A percentile compares a stretch with the other conserved stretches of the same genome.
phyloP scores from a whole-genome alignment of 2,888 invertebrate species.

The Hirtodrosophila cameraria region DNA sequence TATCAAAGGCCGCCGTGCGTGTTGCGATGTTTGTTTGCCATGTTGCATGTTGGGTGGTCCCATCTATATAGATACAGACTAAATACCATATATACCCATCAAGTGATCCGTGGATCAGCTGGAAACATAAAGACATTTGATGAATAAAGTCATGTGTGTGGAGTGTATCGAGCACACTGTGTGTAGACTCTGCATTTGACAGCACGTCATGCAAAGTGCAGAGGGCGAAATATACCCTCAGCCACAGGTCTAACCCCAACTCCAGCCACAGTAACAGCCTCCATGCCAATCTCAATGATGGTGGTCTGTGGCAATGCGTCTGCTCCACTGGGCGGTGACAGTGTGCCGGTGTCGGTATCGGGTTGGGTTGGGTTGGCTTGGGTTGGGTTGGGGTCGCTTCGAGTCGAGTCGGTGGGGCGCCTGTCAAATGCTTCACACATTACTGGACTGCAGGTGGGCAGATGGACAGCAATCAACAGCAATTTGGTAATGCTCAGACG shows the following conservation, averaged over 20 bases:
- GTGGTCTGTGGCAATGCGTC: conserved; percentile 33
- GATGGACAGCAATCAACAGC: conserved; percentile 71
- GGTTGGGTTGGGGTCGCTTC: no score
- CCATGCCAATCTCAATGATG: conserved; percentile 41
- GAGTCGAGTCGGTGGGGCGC: no score
- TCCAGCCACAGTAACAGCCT: neutral
- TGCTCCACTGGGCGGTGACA: neutral
- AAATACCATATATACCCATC: no score
- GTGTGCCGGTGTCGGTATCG: conserved; percentile 1
- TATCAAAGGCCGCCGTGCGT: conserved; percentile 70
- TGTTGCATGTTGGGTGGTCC: conserved; percentile 54
- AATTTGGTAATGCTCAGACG: conserved; percentile 68
- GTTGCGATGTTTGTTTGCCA: conserved; percentile 13
- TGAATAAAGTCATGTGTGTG: conserved; percentile 26
- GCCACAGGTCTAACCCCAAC: conserved; percentile 27
- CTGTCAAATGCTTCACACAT: conserved; percentile 54
- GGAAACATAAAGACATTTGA: conserved; percentile 26
- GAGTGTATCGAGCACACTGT: conserved; percentile 20
- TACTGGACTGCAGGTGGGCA: conserved; percentile 59
- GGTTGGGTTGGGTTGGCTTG: neutral
- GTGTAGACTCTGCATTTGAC: conserved; percentile 72
- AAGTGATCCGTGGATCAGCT: neutral
- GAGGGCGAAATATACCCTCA: conserved; percentile 18
- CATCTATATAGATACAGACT: no score
- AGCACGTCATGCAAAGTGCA: conserved; percentile 62